A percentile compares a stretch with the other conserved stretches of the same genome.
Conservation (phyloP, 2,113 vertebrate species). For the Argyrosomus japonicus region DNA sequence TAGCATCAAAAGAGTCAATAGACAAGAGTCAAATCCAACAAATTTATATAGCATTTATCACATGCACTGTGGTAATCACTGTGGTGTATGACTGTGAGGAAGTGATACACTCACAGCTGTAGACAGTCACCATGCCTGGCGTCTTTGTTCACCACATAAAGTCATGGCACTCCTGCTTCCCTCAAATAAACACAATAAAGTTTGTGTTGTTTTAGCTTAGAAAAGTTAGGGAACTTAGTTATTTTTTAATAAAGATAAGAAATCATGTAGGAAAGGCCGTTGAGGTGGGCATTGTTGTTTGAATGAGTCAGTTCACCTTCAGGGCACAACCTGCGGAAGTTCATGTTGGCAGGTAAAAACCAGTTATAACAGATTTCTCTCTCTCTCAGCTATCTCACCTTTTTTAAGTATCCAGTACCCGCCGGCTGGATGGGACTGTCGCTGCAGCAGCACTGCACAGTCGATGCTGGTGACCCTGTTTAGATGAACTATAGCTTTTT, state of each 20-base stretch:
- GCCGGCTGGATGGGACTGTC: neutral
- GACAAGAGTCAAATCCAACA: too few species aligned
- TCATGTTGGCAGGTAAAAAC: neutral
- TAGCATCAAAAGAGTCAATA: too few species aligned
- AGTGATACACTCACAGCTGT: conserved; percentile 1
- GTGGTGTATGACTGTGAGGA: neutral
- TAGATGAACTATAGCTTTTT: conserved; percentile 43
- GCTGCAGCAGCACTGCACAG: neutral
- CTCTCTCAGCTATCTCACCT: neutral
- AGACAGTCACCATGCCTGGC: neutral
- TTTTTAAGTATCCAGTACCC: neutral
- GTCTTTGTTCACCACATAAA: neutral
- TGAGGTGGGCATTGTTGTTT: neutral
- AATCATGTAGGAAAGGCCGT: neutral
- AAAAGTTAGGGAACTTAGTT: neutral
- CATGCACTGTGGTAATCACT: neutral
- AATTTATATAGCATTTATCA: conserved; percentile 6
- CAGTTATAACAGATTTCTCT: neutral
- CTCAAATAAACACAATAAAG: neutral
- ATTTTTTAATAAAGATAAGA: neutral
- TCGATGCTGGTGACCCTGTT: conserved; percentile 26
- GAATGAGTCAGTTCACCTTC: neutral
- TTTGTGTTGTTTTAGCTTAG: neutral
- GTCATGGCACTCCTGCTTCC: neutral
- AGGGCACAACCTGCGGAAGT: neutral